Evolutionary conservation across 2,888 invertebrate species (phyloP).

Genomic region (Mimachlamys varia): DNA sequence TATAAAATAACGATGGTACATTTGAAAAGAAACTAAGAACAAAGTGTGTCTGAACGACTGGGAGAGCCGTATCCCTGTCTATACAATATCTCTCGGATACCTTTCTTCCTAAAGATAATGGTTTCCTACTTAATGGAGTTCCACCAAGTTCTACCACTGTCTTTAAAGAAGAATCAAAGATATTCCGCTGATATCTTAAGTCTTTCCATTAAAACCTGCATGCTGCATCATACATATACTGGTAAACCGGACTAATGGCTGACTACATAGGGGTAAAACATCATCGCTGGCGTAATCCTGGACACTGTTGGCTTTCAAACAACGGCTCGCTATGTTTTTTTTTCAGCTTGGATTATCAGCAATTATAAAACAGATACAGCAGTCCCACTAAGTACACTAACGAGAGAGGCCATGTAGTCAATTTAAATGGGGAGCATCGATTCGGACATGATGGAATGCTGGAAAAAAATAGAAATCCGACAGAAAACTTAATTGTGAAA

Average conservation of each 20-base stretch:
- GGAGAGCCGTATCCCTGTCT: neutral
- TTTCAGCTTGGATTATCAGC: slow-evolving; percentile 10
- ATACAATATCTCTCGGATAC: neutral
- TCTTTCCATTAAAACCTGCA: no score
- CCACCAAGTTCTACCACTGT: no score
- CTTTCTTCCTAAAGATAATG: no score
- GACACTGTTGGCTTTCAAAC: neutral
- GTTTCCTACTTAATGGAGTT: no score
- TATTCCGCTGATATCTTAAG: no score
- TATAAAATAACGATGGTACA: neutral
- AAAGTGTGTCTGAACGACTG: neutral
- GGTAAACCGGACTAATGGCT: no score
- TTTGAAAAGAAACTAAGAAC: neutral
- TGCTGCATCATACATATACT: no score
- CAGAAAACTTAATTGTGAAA: slow-evolving; percentile 13
- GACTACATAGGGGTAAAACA: no score
- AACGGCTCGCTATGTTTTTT: neutral
- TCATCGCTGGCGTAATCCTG: no score
- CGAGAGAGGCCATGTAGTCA: neutral
- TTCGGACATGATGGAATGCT: neutral
- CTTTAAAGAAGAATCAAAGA: no score
- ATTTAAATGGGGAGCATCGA: neutral
- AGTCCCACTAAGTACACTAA: neutral
- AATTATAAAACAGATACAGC: neutral
- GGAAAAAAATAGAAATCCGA: neutral